Evolutionary conservation across 1,140 invertebrate genomes (phyloP).

Genomic region (Drosophila biarmipes): DNA sequence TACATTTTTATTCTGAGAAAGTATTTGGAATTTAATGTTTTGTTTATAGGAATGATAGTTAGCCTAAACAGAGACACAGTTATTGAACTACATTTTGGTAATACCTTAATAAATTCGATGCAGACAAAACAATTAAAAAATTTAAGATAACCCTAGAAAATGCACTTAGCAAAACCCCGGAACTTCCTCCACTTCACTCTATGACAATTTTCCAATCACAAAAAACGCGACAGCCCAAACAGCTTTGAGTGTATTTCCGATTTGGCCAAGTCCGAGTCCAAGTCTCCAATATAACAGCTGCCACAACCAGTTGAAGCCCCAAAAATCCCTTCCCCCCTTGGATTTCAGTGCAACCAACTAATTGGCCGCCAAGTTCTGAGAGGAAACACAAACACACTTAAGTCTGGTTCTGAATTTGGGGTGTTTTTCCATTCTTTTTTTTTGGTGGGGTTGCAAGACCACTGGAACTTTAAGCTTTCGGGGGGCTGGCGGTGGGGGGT

Average conservation of each 20-base stretch:
- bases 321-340: too few relatives aligned
- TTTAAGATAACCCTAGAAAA: neutral
- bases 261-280: slow-evolving; percentile 35
- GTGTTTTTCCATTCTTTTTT: slow-evolving; percentile 8
- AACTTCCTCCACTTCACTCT: slow-evolving; percentile 7
- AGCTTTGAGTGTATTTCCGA: slow-evolving; percentile 57
- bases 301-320: slow-evolving; percentile 31
- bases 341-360: slow-evolving; percentile 34
- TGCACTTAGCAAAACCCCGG: neutral
- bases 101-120: neutral
- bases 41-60: too few relatives aligned
- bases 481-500: slow-evolving; percentile 13
- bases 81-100: too few relatives aligned
- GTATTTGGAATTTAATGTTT: too few relatives aligned
- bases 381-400: slow-evolving; percentile 45
- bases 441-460: neutral
- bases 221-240: slow-evolving; percentile 24
- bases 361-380: slow-evolving; percentile 54
- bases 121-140: too few relatives aligned
- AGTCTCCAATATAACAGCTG: slow-evolving; percentile 30
- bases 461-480: slow-evolving; percentile 51
- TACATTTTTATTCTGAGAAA: too few relatives aligned
- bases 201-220: slow-evolving; percentile 29
- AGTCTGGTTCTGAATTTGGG: slow-evolving; percentile 31
- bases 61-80: too few relatives aligned